phyloP scores from a whole-genome alignment of 35 echinoderm and acorn worm genomes.

The Nesometra sesokonis region DNA sequence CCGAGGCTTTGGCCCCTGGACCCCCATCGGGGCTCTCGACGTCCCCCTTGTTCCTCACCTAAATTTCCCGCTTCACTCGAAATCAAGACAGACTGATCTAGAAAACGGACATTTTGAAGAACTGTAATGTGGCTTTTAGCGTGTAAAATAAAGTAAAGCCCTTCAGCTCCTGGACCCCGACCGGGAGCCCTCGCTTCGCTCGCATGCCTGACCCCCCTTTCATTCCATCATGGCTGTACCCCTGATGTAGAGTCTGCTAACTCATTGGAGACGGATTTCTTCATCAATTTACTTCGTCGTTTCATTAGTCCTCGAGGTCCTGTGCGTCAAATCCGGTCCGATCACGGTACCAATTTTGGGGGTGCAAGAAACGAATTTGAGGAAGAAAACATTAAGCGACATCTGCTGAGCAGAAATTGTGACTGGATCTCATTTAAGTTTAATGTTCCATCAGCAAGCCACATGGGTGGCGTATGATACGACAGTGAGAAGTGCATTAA shows the following conservation, averaged over 20 bases:
- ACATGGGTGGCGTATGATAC: neutral
- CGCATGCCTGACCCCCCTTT: too few species aligned
- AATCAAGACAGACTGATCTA: too few species aligned
- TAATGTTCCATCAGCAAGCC: neutral
- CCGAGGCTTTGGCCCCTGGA: too few species aligned
- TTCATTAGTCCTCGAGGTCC: constrained; percentile 1
- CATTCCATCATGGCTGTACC: constrained; percentile 20
- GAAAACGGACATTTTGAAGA: too few species aligned
- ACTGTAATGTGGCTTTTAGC: too few species aligned
- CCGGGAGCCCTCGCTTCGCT: too few species aligned
- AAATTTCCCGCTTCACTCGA: too few species aligned
- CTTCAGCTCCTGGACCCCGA: too few species aligned
- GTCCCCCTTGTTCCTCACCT: too few species aligned
- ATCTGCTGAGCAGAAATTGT: neutral
- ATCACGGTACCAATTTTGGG: neutral
- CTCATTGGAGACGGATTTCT: constrained; percentile 28
- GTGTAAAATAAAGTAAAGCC: too few species aligned
- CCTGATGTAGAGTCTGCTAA: constrained; percentile 26
- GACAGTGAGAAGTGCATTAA: neutral
- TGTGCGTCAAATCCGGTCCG: neutral
- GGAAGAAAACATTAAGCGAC: neutral
- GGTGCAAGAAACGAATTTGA: neutral
- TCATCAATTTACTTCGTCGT: constrained; percentile 17
- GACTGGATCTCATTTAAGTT: neutral
- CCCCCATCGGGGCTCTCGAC: too few species aligned